Evolutionary conservation across 1,140 invertebrate species (phyloP).

Genomic region (Sminthurinus signatus): DNA sequence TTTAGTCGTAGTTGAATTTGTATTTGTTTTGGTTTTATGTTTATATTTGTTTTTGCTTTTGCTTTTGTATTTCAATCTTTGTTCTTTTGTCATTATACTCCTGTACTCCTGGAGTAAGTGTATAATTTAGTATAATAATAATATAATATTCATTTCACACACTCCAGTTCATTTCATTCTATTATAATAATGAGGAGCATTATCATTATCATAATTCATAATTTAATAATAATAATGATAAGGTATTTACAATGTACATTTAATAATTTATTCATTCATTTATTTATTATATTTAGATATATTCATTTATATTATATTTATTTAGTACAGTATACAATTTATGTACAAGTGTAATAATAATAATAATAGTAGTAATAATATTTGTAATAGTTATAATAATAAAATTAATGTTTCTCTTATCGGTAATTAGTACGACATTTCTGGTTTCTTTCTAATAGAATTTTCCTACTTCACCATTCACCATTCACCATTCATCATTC

Average conservation of each 20-base stretch:
- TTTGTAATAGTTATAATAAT: too few relatives aligned
- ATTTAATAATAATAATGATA: too few relatives aligned
- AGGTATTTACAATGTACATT: too few relatives aligned
- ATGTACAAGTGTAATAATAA: not conserved
- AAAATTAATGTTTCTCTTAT: too few relatives aligned
- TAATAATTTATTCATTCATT: too few relatives aligned
- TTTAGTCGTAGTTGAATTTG: not conserved
- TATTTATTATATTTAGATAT: constrained; percentile 5
- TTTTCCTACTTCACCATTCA: too few relatives aligned
- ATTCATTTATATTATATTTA: not conserved
- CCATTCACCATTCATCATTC: too few relatives aligned
- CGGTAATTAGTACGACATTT: too few relatives aligned
- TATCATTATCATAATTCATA: too few relatives aligned
- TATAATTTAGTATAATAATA: not conserved
- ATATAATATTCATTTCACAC: not conserved
- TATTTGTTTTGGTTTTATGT: not conserved
- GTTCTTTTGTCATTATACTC: not conserved
- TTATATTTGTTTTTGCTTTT: not conserved
- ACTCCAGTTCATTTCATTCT: not conserved
- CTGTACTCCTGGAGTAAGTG: not conserved
- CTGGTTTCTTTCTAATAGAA: not conserved
- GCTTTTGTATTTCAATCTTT: not conserved
- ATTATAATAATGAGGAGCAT: too few relatives aligned
- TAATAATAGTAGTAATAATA: constrained; percentile 2
- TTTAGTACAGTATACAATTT: not conserved